phyloP scores from a whole-genome alignment of 1,140 invertebrate genomes.

The Brachionus asplanchnoidis region DNA sequence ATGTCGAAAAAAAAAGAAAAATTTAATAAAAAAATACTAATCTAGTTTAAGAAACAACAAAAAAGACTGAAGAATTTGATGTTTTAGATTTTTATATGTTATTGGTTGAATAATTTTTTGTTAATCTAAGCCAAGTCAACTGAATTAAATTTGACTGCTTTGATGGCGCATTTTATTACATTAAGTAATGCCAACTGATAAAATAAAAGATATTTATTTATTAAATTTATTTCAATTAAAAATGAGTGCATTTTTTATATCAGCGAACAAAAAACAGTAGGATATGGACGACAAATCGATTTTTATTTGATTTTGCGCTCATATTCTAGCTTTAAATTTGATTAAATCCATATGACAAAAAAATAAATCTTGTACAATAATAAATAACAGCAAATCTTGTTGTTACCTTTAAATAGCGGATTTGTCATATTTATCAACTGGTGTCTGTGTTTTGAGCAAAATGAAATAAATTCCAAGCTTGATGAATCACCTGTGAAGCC shows the following conservation, averaged over 20 bases:
- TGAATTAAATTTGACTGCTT: neutral
- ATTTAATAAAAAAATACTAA: too few relatives aligned
- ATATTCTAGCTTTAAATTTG: neutral
- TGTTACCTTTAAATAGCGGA: neutral
- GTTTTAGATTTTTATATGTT: too few relatives aligned
- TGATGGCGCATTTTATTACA: neutral
- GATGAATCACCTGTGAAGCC: neutral
- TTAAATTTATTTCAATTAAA: neutral
- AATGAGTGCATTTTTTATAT: neutral
- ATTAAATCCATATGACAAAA: neutral
- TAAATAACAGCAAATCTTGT: neutral
- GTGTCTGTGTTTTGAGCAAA: neutral
- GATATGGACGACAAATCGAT: neutral
- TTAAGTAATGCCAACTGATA: neutral
- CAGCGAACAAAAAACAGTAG: neutral
- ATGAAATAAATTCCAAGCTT: too few relatives aligned
- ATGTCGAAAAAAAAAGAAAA: too few relatives aligned
- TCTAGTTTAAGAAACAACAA: too few relatives aligned
- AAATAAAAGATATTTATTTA: neutral
- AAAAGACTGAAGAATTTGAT: too few relatives aligned
- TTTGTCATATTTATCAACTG: neutral
- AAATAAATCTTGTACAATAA: neutral
- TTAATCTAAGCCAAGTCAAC: too few relatives aligned
- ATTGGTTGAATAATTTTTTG: too few relatives aligned
- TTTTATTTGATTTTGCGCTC: neutral